Conservation (phyloP, 2,888 invertebrate genomes). For the Epirrita christyi region DNA sequence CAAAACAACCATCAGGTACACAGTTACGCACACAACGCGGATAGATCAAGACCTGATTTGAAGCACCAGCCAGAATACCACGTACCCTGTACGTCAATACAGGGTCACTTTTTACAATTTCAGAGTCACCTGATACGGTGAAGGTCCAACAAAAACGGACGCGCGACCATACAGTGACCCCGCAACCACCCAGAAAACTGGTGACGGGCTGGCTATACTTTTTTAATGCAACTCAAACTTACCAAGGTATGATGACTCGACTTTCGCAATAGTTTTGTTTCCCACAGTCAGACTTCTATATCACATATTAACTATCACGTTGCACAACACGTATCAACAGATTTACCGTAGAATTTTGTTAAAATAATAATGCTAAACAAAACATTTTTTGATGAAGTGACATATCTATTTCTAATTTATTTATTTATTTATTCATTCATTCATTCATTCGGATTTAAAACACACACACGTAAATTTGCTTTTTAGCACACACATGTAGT, state of each 20-base stretch:
- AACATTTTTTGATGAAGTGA: conserved; percentile 79
- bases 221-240: conserved; percentile 71
- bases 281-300: conserved; percentile 61
- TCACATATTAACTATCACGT: conserved; percentile 70
- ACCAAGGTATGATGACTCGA: conserved; percentile 66
- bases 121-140: conserved; percentile 37
- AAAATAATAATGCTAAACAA: conserved; percentile 69
- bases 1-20: conserved; percentile 59
- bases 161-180: conserved; percentile 40
- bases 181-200: conserved; percentile 20
- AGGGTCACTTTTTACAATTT: conserved; percentile 48
- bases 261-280: conserved; percentile 60
- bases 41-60: conserved; percentile 58
- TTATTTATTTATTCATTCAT: conserved; percentile 35
- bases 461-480: too few relatives aligned
- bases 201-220: conserved; percentile 29
- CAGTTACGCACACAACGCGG: conserved; percentile 44
- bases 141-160: conserved; percentile 35
- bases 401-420: conserved; percentile 57
- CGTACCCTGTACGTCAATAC: conserved; percentile 55
- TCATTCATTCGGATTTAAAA: too few relatives aligned
- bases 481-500: too few relatives aligned
- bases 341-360: conserved; percentile 74
- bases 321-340: conserved; percentile 67
- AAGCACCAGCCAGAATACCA: conserved; percentile 50